Conservation (phyloP, 1,140 invertebrate species). For the Idris sp. region DNA sequence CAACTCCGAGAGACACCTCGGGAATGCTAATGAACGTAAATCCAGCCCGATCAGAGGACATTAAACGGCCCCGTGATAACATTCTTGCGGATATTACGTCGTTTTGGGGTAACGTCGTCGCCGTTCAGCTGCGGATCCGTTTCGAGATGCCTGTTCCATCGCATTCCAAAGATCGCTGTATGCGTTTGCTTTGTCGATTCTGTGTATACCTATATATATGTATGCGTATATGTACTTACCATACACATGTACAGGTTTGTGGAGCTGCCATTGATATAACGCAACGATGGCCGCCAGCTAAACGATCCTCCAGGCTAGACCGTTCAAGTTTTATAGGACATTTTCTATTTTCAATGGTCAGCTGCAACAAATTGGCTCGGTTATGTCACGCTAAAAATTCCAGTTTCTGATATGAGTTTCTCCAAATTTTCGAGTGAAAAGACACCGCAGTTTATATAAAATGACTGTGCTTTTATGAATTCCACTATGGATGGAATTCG, state of each 20-base stretch:
- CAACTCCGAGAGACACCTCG: slow-evolving; percentile 8
- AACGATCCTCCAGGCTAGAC: slow-evolving; percentile 64
- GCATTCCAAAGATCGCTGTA: slow-evolving; percentile 45
- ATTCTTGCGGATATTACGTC: slow-evolving; percentile 52
- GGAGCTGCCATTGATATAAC: slow-evolving; percentile 49
- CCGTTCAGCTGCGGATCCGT: slow-evolving; percentile 13
- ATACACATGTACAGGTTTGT: slow-evolving; percentile 30
- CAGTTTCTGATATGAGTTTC: no score
- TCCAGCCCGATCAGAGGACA: slow-evolving; percentile 11
- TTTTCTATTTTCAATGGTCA: background rate
- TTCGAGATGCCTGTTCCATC: slow-evolving; percentile 33
- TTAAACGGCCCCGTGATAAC: slow-evolving; percentile 37
- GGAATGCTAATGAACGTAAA: slow-evolving; percentile 49
- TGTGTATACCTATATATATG: no score
- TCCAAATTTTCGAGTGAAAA: no score
- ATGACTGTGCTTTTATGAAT: no score
- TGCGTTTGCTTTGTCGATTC: no score
- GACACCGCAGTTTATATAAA: no score
- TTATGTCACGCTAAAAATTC: no score
- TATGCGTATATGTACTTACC: no score
- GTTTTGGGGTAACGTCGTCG: slow-evolving; percentile 36
- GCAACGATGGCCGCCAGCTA: slow-evolving; percentile 63
- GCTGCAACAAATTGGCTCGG: no score
- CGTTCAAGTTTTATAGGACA: slow-evolving; percentile 27
- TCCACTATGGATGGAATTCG: no score